A percentile compares a stretch with the other conserved stretches of the same genome.
Conservation (phyloP, 2,888 invertebrate genomes). For the Teleiodes luculella region DNA sequence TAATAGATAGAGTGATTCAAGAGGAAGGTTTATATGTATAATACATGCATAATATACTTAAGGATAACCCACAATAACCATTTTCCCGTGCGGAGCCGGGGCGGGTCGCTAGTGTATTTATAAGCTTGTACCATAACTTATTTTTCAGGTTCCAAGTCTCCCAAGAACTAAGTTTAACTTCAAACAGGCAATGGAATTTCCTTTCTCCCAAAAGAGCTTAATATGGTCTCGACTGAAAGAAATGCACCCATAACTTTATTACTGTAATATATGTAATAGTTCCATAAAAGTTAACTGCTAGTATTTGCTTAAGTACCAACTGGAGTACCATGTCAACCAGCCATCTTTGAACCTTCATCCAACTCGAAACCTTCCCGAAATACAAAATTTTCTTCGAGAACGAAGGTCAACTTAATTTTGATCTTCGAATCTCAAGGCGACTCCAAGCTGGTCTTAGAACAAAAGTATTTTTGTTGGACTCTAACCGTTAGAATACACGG, state of each 20-base stretch:
- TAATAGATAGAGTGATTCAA: no score
- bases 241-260: slow-evolving; percentile 59
- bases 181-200: background rate
- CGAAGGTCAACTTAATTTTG: slow-evolving; percentile 55
- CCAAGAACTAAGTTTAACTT: background rate
- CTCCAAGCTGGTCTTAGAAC: slow-evolving; percentile 57
- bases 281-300: slow-evolving; percentile 65
- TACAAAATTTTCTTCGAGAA: slow-evolving; percentile 27
- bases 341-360: slow-evolving; percentile 33
- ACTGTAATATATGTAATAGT: slow-evolving; percentile 61
- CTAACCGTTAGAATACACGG: slow-evolving; percentile 36
- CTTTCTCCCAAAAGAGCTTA: slow-evolving; percentile 29
- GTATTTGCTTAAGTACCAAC: slow-evolving; percentile 63
- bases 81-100: no score
- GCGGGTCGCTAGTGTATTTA: no score
- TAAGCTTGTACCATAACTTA: no score
- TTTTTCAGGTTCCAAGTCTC: background rate
- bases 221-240: slow-evolving; percentile 31
- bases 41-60: no score
- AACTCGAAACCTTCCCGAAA: slow-evolving; percentile 25
- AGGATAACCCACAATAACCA: no score
- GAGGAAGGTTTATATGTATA: no score
- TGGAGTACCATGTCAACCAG: slow-evolving; percentile 40
- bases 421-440: slow-evolving; percentile 50
- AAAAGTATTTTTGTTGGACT: slow-evolving; percentile 42